These are phyloP conservation scores for Willisornis vidua DNA, from an alignment of 2,113 vertebrate species.

Conservation along the genomic window DNA sequence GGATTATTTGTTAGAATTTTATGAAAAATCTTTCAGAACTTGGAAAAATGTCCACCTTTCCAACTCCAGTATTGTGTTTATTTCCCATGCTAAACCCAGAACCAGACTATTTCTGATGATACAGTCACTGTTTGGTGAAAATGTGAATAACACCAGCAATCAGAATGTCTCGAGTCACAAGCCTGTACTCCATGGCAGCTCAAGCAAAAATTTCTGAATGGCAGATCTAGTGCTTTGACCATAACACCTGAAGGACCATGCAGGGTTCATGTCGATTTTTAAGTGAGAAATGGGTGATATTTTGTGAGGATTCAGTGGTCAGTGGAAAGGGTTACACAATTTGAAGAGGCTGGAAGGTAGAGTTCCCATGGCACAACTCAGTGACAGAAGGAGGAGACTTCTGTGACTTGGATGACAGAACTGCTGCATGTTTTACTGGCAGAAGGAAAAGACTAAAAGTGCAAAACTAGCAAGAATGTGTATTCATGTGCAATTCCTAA, in stretches of 20 bases:
- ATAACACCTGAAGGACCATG: not conserved
- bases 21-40: not conserved
- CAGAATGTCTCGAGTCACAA: not conserved
- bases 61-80: not conserved
- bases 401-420: not conserved
- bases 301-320: not conserved
- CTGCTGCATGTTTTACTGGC: not conserved
- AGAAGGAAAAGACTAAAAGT: not conserved
- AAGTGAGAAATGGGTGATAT: not conserved
- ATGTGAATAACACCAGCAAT: not conserved
- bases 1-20: not conserved
- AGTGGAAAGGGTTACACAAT: not conserved
- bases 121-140: not conserved
- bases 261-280: fast-evolving
- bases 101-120: not conserved
- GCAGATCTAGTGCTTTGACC: not conserved
- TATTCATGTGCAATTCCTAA: not conserved
- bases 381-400: not conserved
- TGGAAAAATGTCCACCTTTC: not conserved
- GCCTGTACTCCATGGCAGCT: not conserved
- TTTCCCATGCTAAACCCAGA: not conserved
- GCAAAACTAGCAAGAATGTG: not conserved
- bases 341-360: not conserved
- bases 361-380: not conserved
- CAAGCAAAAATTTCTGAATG: not conserved